phyloP scores from a whole-genome alignment of 2,888 invertebrate species.

The Cinara cedri region DNA sequence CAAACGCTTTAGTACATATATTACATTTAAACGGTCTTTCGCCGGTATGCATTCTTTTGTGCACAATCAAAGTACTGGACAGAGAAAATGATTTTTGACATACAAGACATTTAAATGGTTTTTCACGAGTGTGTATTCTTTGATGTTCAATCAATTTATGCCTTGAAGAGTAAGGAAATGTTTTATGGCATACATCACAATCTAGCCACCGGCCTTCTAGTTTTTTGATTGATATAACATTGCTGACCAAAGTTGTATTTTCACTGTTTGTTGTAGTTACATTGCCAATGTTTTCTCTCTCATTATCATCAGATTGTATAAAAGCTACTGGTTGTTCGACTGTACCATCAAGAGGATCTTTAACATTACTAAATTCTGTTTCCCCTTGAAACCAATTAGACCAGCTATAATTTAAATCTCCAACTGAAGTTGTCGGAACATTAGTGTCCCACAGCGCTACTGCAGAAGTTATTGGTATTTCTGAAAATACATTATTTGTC shows the following conservation, averaged over 20 bases:
- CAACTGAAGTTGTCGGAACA: neutral
- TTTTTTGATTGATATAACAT: slow-evolving; percentile 2
- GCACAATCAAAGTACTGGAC: slow-evolving; percentile 31
- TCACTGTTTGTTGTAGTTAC: neutral
- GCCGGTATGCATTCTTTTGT: slow-evolving; percentile 34
- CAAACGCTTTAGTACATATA: slow-evolving; percentile 27
- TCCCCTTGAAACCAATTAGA: slow-evolving; percentile 46
- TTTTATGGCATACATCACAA: slow-evolving; percentile 42
- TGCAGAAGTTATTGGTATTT: neutral
- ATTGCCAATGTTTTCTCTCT: neutral
- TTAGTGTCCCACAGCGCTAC: slow-evolving; percentile 24
- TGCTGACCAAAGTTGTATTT: neutral
- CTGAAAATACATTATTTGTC: slow-evolving; percentile 10
- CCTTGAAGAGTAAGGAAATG: slow-evolving; percentile 32
- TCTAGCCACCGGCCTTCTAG: slow-evolving; percentile 34
- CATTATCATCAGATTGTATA: neutral
- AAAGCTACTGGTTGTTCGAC: neutral
- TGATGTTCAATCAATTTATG: slow-evolving; percentile 41
- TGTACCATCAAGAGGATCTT: slow-evolving; percentile 3
- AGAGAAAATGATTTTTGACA: slow-evolving; percentile 39
- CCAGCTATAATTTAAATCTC: slow-evolving; percentile 37
- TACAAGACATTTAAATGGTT: slow-evolving; percentile 25
- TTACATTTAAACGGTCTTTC: slow-evolving; percentile 39
- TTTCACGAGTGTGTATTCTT: slow-evolving; percentile 30
- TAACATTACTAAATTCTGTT: slow-evolving; percentile 4